Evolutionary conservation across 1,140 invertebrate species (phyloP), one percentile per base, ranked within the genome.

Genomic region (Lepidurus arcticus): DNA sequence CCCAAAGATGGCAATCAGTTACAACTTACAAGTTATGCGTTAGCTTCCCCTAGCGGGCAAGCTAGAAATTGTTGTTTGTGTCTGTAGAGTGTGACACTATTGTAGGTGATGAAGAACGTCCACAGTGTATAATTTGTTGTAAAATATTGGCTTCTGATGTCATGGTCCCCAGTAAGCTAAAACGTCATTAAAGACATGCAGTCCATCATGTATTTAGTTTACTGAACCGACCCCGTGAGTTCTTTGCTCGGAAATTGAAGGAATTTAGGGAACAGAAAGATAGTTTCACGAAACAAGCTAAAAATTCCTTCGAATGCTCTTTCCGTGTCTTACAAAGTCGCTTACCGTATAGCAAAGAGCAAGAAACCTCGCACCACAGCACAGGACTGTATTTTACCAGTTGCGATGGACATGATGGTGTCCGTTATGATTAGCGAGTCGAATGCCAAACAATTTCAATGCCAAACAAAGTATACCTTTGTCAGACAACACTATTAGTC

Each of bases 401-500:
- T 1, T 16, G 73, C 42, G 9, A 42, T 74, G 42, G 42, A 74
- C 42, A 26, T 74, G 42, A 26, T 74, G 42, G 73, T 78, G 45
- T 65, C 7, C 76, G 76, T 65, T 76, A 77, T 77, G 78, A 76
- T 77, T 53, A 53, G 45, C 21, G 76, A 79, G 24, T 43, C 21
- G 73, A 44, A 24, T 76, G 76, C 44, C 42, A 78, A 79, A 77
- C 34, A 79, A 16, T 73, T 65, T 10, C n/a, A n/a, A n/a, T n/a
- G n/a, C n/a, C n/a, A n/a, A n/a, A n/a, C 45, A 0, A 13, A 65
- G 9, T 73, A 53, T 75, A 11, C 26, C 44, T 24, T 7, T 78
- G 44, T 78, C 53, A 78, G 34, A 77, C 21, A 79, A 73, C 75
- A 79, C 75, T n/a, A 79, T 77, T 53, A 79, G 75, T 24, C 44